phyloP scores from a whole-genome alignment of 2,113 vertebrate genomes.

The Ptyas mucosa region DNA sequence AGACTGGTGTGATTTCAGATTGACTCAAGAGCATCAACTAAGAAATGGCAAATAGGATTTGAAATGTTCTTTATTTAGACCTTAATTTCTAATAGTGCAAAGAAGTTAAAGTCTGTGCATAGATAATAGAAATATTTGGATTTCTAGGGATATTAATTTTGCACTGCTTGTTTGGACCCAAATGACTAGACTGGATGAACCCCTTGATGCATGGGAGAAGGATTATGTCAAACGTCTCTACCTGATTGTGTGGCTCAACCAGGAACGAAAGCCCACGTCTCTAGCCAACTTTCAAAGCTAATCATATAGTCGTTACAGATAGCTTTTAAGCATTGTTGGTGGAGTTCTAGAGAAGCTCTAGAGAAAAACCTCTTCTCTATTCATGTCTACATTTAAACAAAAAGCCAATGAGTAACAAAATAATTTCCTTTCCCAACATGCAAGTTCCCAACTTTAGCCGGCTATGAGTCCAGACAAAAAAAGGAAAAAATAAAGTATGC shows the following conservation, averaged over 20 bases:
- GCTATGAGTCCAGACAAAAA: neutral
- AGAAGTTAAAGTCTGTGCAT: no score
- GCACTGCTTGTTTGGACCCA: neutral
- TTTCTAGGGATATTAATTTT: neutral
- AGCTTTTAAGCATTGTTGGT: neutral
- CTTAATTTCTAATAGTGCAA: neutral
- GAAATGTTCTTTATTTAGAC: neutral
- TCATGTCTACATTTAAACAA: neutral
- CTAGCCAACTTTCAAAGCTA: neutral
- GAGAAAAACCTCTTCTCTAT: neutral
- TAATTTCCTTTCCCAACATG: neutral
- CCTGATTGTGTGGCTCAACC: neutral
- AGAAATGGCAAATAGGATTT: neutral
- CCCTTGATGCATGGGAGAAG: neutral
- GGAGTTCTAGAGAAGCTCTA: neutral
- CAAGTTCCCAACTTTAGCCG: neutral
- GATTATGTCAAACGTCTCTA: neutral
- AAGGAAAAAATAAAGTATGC: constrained; percentile 16
- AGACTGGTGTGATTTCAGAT: neutral
- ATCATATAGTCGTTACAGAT: neutral
- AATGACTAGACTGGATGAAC: neutral
- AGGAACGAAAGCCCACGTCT: neutral
- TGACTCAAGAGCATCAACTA: neutral
- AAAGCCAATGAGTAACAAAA: neutral
- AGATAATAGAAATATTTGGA: neutral